Evolutionary conservation across 1,140 invertebrate species (phyloP), one percentile per base, ranked within the genome.

Genomic region (Pollicipes pollicipes): DNA sequence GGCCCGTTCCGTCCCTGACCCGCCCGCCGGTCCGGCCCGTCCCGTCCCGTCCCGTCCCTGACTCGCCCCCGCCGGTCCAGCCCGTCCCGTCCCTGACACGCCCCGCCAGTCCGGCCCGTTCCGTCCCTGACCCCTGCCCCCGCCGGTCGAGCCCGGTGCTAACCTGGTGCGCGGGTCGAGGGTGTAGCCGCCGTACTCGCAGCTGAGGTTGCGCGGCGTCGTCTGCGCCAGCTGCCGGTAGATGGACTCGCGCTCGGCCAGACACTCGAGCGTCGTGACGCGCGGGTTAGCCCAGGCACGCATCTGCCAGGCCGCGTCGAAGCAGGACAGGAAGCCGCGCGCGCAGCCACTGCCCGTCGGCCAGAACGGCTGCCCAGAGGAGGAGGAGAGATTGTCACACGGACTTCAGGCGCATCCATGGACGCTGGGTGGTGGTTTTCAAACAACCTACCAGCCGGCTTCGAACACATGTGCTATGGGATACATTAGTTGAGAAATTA

Each of bases 271-370:
- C 0, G 89, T 86, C 72, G 87, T 87, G 32, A 83, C 79, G 2
- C 80, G 78, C 0, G 84, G 85, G 68, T 86, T 83, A 0, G 89
- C 87, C 90, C 92, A 97, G 37, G 87, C 83, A 74, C 90, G 85
- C 66, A 98, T 88, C 74, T 94, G 91, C 94, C 96, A 99, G 37
- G 93, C 93, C 0, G 94, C 90, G 83, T 99, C 96, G 77, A 98
- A 85, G 3, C 91, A 93, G 68, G 93, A 93, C 0, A 99, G 82
- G 80, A 99, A 99, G 31, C 97, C 97, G 69, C 96, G 84, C 0
- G 95, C 96, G 82, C 95, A 98, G 6, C 97, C 97, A 30, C 94
- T 96, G 0, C 96, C 95, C 0, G 94, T 97, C 3, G 96, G 95
- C 96, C 96, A 98, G 80, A 98, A 98, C 0, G 94, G 95, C 86